These are phyloP conservation scores for Rhodinocichla rosea DNA, from an alignment of 2,113 vertebrate genomes.

Conservation along the genomic window DNA sequence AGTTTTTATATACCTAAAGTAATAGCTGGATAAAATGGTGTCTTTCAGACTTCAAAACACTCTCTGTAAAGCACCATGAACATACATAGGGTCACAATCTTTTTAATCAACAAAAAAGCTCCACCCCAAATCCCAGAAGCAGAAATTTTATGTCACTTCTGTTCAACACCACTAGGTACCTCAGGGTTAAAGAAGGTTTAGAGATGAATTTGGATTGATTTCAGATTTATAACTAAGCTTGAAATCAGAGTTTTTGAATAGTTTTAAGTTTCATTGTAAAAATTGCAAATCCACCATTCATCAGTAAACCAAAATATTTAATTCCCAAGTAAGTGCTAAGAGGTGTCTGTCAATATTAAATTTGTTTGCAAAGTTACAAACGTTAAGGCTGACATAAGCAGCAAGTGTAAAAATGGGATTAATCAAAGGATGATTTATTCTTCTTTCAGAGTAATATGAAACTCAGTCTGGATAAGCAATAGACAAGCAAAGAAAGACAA, in stretches of 20 bases:
- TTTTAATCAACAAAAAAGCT: not conserved
- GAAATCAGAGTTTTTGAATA: not conserved
- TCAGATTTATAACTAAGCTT: not conserved
- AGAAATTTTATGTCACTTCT: not conserved
- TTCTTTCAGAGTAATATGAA: not conserved
- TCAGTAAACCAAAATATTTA: slow-evolving; percentile 6
- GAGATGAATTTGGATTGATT: not conserved
- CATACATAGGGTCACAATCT: not conserved
- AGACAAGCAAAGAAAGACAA: not conserved
- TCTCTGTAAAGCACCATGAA: not conserved
- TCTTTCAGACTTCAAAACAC: not conserved
- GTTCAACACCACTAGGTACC: not conserved
- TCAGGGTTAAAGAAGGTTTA: not conserved
- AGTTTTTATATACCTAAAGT: not conserved
- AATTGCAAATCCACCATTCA: not conserved
- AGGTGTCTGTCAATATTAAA: not conserved
- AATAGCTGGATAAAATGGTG: not conserved
- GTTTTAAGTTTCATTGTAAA: not conserved
- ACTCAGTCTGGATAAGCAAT: not conserved
- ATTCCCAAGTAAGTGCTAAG: not conserved
- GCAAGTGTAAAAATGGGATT: slow-evolving; percentile 23
- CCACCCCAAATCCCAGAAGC: not conserved
- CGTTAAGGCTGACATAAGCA: slow-evolving; percentile 9
- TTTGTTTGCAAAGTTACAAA: not conserved
- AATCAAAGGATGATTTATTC: not conserved